A percentile compares a stretch with the other conserved stretches of the same genome.
Conservation (phyloP, 2,113 vertebrate species). For the Grammomys dolichurus region DNA sequence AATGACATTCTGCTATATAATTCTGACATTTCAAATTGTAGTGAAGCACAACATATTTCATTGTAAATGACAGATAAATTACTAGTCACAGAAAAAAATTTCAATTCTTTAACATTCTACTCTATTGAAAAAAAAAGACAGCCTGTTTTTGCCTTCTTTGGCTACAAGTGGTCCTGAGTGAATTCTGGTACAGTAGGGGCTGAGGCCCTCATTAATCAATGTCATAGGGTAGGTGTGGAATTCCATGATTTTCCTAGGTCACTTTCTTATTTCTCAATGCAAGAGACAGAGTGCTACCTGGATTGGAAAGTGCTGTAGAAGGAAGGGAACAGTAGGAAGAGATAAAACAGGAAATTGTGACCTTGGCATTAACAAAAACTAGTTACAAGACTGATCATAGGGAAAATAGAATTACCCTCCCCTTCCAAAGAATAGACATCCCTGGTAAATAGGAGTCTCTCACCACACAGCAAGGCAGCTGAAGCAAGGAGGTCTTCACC, state of each 20-base stretch:
- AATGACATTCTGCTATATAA: too few relatives aligned
- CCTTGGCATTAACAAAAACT: conserved; percentile 10
- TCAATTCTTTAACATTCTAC: background rate
- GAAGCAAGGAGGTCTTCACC: conserved; percentile 19
- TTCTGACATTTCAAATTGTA: background rate
- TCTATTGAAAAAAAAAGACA: background rate
- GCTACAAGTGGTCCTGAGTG: background rate
- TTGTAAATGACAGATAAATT: background rate
- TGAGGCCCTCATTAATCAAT: background rate
- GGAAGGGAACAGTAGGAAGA: background rate
- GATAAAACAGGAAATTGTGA: background rate
- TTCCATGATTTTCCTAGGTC: background rate
- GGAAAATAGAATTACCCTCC: background rate
- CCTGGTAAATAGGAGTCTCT: background rate
- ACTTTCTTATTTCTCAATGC: background rate
- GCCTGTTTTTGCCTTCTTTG: background rate
- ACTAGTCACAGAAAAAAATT: background rate
- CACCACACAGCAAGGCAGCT: background rate
- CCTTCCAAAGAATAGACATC: background rate
- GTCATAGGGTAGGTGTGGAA: background rate
- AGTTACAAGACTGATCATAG: background rate
- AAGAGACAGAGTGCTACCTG: too few relatives aligned
- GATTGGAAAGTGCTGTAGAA: too few relatives aligned
- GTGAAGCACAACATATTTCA: background rate
- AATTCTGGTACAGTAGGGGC: background rate